phyloP scores from a whole-genome alignment of 2,797 vertebrate genomes.

The Karalla daura region DNA sequence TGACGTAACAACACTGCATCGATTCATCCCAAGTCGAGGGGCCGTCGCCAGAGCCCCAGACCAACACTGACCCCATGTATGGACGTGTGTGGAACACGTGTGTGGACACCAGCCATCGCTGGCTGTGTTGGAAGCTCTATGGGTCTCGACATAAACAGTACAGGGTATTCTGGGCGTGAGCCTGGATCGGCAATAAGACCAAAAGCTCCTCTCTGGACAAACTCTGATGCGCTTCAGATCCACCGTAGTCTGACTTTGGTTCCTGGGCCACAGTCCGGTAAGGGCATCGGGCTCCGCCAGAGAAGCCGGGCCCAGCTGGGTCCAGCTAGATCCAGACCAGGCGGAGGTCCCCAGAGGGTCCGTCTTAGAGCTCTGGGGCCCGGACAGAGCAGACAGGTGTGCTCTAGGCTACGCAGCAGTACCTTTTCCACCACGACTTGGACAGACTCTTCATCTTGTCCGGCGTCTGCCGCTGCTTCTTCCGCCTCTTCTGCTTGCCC shows the following conservation, averaged over 20 bases:
- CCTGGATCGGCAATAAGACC: constrained; percentile 21
- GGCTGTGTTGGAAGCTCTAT: constrained; percentile 24
- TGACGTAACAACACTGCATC: constrained; percentile 6
- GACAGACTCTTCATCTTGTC: constrained; percentile 86
- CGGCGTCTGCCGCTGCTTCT: constrained; percentile 78
- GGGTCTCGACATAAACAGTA: not conserved
- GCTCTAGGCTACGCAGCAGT: constrained; percentile 83
- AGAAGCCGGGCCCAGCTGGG: constrained; percentile 9
- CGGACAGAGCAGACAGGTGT: no score
- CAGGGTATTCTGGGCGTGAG: constrained; percentile 10
- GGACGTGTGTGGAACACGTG: constrained; percentile 6
- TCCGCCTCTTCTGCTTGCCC: constrained; percentile 67
- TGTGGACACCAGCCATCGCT: not conserved
- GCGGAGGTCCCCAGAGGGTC: constrained; percentile 7
- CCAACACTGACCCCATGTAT: constrained; percentile 15
- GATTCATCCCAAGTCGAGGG: constrained; percentile 5
- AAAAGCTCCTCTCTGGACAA: not conserved
- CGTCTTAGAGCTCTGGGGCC: not conserved
- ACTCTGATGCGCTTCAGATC: constrained; percentile 29
- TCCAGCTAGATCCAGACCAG: constrained; percentile 34
- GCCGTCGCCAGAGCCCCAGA: constrained; percentile 16
- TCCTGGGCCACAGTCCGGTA: constrained; percentile 23
- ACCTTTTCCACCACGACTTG: constrained; percentile 88
- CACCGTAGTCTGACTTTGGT: constrained; percentile 37
- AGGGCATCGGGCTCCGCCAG: constrained; percentile 15